Evolutionary conservation across 2,797 vertebrate genomes (phyloP).

Genomic region (Ateles fusciceps): DNA sequence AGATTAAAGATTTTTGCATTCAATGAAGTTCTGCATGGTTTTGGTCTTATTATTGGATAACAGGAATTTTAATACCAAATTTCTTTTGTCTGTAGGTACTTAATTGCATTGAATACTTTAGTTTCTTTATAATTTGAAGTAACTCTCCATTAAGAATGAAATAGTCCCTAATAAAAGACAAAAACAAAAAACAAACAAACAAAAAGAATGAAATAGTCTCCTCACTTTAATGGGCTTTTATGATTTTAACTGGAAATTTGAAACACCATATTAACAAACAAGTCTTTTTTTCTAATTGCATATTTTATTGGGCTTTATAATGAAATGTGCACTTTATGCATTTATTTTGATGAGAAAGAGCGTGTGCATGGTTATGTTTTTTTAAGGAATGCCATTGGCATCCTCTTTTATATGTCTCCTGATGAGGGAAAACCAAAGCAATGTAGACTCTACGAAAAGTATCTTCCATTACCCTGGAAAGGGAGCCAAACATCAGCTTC

Average conservation of each 20-base stretch:
- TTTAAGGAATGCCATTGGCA: neutral
- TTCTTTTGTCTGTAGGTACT: neutral
- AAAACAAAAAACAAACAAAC: too few species aligned
- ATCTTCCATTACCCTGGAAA: neutral
- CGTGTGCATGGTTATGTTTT: neutral
- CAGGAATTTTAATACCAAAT: neutral
- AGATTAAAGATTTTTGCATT: neutral
- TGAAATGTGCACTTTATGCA: neutral
- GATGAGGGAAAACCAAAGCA: neutral
- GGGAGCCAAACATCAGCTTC: neutral
- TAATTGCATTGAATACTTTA: neutral
- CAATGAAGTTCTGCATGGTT: neutral
- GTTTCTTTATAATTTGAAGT: neutral
- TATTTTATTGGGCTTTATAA: neutral
- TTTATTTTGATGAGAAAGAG: neutral
- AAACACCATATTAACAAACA: neutral
- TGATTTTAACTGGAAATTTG: conserved; percentile 3
- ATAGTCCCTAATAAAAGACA: neutral
- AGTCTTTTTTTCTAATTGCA: neutral
- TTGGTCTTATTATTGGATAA: neutral
- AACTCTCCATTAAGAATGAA: neutral
- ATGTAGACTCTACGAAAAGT: neutral
- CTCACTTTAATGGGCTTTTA: neutral
- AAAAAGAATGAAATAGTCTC: neutral
- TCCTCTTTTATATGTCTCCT: neutral